Evolutionary conservation across 2,797 vertebrate species (phyloP).

Genomic region (Lepilemur ruficaudatus): DNA sequence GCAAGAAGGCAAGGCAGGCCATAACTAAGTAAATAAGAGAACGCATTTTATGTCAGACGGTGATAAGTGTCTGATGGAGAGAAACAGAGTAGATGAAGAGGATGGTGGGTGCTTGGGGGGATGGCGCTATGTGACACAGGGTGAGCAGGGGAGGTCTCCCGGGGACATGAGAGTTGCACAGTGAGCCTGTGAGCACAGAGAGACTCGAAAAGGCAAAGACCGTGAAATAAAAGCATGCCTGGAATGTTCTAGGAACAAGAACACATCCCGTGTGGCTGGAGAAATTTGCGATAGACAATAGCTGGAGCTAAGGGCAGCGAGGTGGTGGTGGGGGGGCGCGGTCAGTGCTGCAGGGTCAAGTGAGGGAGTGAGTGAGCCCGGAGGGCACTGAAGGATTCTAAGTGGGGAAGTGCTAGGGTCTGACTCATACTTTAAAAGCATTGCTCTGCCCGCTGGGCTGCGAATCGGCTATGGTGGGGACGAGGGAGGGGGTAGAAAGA

Average conservation of each 20-base stretch:
- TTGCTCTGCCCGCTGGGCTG: neutral
- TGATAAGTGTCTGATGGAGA: neutral
- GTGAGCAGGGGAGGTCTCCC: neutral
- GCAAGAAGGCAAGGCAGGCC: neutral
- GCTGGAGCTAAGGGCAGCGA: neutral
- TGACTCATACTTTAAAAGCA: neutral
- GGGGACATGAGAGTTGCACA: neutral
- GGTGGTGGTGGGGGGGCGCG: neutral
- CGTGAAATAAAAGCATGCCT: neutral
- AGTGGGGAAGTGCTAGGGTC: neutral
- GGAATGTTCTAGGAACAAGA: neutral
- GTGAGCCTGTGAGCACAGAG: neutral
- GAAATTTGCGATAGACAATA: neutral
- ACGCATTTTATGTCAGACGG: neutral
- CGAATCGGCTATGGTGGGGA: neutral
- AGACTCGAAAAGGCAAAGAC: neutral
- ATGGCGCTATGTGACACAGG: accelerated
- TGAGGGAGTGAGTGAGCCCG: neutral
- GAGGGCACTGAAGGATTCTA: neutral
- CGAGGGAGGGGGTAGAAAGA: neutral
- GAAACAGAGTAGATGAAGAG: neutral
- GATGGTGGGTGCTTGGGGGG: too few species aligned
- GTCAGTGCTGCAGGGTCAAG: neutral
- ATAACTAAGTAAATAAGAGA: neutral
- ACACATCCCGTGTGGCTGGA: neutral